Evolutionary conservation across 2,113 vertebrate genomes (phyloP).

Genomic region (Prolemur simus): DNA sequence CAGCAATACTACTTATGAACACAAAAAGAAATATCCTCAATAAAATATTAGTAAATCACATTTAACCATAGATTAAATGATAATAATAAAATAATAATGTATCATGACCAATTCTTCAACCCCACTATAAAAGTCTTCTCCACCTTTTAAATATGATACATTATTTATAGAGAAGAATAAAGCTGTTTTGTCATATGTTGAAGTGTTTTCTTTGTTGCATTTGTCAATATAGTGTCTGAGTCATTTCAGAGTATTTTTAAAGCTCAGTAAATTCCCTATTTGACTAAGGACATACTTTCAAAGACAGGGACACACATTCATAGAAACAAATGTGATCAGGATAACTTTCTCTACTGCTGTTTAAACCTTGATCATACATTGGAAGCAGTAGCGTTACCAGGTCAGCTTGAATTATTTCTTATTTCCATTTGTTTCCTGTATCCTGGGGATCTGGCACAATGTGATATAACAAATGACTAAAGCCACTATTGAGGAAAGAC

Average conservation of each 20-base stretch:
- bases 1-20: not conserved
- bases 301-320: slow-evolving; percentile 31
- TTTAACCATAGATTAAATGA: not conserved
- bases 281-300: not conserved
- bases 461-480: slow-evolving; percentile 25
- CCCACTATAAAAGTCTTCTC: not conserved
- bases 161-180: not conserved
- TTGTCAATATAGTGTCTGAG: not conserved
- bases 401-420: slow-evolving; percentile 38
- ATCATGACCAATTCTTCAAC: not conserved
- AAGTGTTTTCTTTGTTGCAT: not conserved
- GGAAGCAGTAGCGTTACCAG: not conserved
- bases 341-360: not conserved
- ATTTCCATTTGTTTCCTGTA: slow-evolving; percentile 29
- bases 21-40: not conserved
- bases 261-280: not conserved
- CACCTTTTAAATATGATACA: not conserved
- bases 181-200: not conserved
- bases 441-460: slow-evolving; percentile 4
- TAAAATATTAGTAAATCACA: not conserved
- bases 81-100: not conserved
- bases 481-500: slow-evolving; percentile 28
- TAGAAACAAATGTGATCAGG: not conserved
- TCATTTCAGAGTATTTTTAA: slow-evolving; percentile 2
- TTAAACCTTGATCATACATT: slow-evolving; percentile 43